Evolutionary conservation across 2,888 invertebrate species (phyloP).

Genomic region (Plebejus melissa): DNA sequence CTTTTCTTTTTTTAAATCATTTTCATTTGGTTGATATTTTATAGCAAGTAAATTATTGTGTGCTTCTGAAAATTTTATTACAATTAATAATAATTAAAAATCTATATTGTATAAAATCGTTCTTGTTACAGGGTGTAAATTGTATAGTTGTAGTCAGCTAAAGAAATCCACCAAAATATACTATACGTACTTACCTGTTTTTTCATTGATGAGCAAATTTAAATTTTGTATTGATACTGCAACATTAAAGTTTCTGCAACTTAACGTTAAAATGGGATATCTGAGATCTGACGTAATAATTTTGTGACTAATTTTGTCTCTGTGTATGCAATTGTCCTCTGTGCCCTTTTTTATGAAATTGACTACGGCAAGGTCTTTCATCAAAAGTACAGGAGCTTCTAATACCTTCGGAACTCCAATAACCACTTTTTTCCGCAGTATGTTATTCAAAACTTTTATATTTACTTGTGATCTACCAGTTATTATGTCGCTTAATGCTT

Average conservation of each 20-base stretch:
- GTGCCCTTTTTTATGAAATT: conserved; percentile 59
- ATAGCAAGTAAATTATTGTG: conserved; percentile 5
- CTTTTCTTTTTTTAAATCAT: background rate
- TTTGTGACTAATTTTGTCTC: conserved; percentile 45
- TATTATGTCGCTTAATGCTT: conserved; percentile 56
- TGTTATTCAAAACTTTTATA: conserved; percentile 58
- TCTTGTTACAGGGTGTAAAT: background rate
- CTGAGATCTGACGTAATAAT: background rate
- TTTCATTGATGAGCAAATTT: background rate
- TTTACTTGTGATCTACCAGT: conserved; percentile 67
- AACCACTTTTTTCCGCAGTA: conserved; percentile 62
- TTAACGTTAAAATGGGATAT: conserved; percentile 17
- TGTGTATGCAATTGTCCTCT: conserved; percentile 38
- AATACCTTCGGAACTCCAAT: conserved; percentile 62
- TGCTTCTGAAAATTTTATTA: background rate
- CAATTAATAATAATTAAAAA: background rate
- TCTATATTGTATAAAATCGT: background rate
- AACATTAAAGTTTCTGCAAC: background rate
- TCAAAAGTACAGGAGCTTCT: conserved; percentile 53
- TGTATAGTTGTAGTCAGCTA: background rate
- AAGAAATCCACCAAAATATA: background rate
- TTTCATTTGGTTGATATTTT: conserved; percentile 25
- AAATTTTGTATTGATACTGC: background rate
- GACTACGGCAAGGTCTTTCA: conserved; percentile 51
- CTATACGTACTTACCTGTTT: conserved; percentile 1